Evolutionary conservation across 2,888 invertebrate species (phyloP).

Genomic region (Lathronympha strigana): DNA sequence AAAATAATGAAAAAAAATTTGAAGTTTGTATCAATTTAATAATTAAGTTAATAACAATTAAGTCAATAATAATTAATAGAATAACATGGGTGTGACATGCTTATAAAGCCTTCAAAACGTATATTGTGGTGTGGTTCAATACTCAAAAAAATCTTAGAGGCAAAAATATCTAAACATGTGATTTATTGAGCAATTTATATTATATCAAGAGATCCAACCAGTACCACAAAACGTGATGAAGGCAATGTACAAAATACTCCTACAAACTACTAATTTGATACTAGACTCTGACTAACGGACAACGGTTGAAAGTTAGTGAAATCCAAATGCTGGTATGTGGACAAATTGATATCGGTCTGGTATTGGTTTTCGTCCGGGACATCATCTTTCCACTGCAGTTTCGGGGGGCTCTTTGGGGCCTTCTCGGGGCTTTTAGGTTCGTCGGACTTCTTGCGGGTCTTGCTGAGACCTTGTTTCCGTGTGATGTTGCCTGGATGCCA

Average conservation of each 20-base stretch:
- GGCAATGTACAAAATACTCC: conserved; percentile 35
- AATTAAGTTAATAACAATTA: conserved; percentile 27
- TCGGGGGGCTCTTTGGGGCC: conserved; percentile 48
- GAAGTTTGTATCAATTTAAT: conserved; percentile 11
- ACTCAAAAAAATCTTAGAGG: neutral
- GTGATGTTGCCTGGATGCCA: conserved; percentile 70
- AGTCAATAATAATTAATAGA: conserved; percentile 30
- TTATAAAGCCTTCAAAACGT: conserved; percentile 51
- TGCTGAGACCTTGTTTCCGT: conserved; percentile 68
- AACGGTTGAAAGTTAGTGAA: conserved; percentile 71
- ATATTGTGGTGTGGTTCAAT: neutral
- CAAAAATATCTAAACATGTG: too few species aligned
- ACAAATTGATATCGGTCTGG: conserved; percentile 52
- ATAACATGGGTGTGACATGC: conserved; percentile 53
- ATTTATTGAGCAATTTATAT: too few species aligned
- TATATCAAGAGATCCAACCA: neutral
- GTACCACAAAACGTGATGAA: neutral
- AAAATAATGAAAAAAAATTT: conserved; percentile 17
- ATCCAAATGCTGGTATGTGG: conserved; percentile 70
- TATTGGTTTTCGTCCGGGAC: conserved; percentile 53
- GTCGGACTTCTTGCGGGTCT: conserved; percentile 61
- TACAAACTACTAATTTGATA: conserved; percentile 47
- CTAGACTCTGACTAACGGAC: conserved; percentile 69
- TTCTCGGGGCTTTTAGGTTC: conserved; percentile 60
- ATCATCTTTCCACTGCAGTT: conserved; percentile 64